These are phyloP conservation scores for Drosophila varians DNA, from an alignment of 1,140 invertebrate genomes.

Conservation along the genomic window DNA sequence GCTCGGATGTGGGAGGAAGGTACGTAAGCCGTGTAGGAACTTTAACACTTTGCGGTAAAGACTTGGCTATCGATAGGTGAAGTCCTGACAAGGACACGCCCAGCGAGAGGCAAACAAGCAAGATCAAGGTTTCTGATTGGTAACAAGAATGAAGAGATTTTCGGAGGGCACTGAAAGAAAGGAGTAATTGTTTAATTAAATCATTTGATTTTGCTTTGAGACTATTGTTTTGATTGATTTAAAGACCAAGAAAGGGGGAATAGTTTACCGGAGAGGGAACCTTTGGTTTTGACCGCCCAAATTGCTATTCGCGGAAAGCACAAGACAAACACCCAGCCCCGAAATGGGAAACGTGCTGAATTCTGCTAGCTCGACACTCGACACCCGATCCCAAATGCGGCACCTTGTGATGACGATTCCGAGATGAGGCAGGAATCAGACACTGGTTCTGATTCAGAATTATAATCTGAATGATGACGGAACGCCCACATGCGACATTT, in stretches of 20 bases:
- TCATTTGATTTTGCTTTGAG: too few species aligned
- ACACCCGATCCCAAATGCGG: conserved; percentile 11
- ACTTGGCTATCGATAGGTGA: conserved; percentile 55
- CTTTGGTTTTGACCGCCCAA: conserved; percentile 62
- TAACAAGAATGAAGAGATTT: neutral
- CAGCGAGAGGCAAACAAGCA: conserved; percentile 45
- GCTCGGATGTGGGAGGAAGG: conserved; percentile 13
- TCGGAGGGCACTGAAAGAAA: neutral
- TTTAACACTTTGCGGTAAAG: conserved; percentile 74
- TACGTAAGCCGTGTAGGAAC: conserved; percentile 51
- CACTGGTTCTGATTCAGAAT: conserved; percentile 16
- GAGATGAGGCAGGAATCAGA: conserved; percentile 7
- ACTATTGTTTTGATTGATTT: conserved; percentile 21
- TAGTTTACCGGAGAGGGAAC: conserved; percentile 5
- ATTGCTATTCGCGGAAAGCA: conserved; percentile 68
- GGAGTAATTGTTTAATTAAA: neutral
- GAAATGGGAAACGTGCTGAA: conserved; percentile 75
- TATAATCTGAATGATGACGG: conserved; percentile 12
- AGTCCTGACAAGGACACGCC: conserved; percentile 24
- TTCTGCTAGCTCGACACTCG: conserved; percentile 60
- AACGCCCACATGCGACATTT: conserved; percentile 58
- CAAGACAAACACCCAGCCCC: conserved; percentile 65
- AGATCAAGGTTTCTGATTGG: conserved; percentile 3
- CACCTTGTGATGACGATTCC: conserved; percentile 53
- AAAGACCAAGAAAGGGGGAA: neutral